phyloP scores from a whole-genome alignment of 2,888 invertebrate genomes.

The Phytoseiulus persimilis region DNA sequence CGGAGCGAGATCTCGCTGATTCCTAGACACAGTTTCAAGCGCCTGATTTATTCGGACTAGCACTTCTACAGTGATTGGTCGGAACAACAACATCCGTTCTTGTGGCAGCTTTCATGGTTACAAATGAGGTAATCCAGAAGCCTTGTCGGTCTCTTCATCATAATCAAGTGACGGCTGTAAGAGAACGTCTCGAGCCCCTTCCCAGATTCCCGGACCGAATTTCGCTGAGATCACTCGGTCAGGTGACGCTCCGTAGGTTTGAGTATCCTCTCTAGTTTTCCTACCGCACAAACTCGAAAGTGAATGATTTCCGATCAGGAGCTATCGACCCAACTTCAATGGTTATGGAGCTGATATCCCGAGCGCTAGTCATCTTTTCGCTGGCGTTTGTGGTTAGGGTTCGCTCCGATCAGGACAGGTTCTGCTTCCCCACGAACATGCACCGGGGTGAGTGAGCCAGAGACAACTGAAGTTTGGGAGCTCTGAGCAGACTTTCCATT shows the following conservation, averaged over 20 bases:
- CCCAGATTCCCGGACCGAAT: background rate
- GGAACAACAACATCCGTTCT: background rate
- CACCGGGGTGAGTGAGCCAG: background rate
- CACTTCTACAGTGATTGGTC: background rate
- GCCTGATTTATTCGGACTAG: background rate
- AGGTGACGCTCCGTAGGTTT: background rate
- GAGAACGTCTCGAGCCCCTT: background rate
- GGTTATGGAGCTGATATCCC: too few relatives aligned
- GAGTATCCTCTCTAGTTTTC: background rate
- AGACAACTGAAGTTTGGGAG: background rate
- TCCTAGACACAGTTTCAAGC: background rate
- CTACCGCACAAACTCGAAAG: background rate
- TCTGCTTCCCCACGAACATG: conserved; percentile 27
- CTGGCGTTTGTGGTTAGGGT: background rate
- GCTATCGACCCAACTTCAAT: background rate
- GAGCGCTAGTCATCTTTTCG: background rate
- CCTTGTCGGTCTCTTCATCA: background rate
- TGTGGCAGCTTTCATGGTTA: background rate
- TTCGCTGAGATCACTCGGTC: background rate
- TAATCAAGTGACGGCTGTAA: background rate
- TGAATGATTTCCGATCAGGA: background rate
- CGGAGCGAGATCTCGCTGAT: background rate
- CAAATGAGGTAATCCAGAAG: background rate
- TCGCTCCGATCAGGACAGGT: background rate
- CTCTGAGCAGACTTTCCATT: too few relatives aligned